Conservation (phyloP, 2,888 invertebrate genomes). For the Unio pictorum region DNA sequence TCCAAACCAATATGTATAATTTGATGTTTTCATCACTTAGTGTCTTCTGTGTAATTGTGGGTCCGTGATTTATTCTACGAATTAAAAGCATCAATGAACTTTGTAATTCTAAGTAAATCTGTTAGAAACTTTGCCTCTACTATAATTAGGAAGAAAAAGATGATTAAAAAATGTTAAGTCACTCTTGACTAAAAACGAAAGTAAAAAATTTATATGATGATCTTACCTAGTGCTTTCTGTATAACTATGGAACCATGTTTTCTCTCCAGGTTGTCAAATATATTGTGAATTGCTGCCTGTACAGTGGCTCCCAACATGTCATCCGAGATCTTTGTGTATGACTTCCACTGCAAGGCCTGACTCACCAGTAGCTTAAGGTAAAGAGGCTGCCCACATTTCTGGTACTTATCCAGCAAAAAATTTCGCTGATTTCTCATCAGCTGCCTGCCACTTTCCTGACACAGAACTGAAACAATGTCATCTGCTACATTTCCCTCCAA, state of each 20-base stretch:
- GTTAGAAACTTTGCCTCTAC: too few species aligned
- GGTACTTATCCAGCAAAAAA: slow-evolving; percentile 40
- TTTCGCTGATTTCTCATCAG: slow-evolving; percentile 49
- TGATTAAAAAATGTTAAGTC: too few species aligned
- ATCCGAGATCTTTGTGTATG: slow-evolving; percentile 38
- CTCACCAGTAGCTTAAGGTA: slow-evolving; percentile 54
- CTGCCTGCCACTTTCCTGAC: slow-evolving; percentile 25
- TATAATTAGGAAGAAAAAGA: too few species aligned
- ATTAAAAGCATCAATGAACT: too few species aligned
- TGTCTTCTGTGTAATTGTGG: too few species aligned
- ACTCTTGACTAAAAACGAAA: too few species aligned
- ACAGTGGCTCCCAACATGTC: slow-evolving; percentile 38
- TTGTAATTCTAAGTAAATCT: too few species aligned
- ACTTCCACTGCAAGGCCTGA: slow-evolving; percentile 54
- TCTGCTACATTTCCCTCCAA: slow-evolving; percentile 34
- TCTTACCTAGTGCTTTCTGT: slow-evolving; percentile 52
- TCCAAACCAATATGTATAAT: too few species aligned
- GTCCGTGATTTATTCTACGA: too few species aligned
- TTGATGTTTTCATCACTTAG: too few species aligned
- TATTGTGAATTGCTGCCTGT: slow-evolving; percentile 44
- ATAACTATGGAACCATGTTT: slow-evolving; percentile 52
- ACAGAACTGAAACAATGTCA: slow-evolving; percentile 35
- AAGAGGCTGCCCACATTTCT: slow-evolving; percentile 47
- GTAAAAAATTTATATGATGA: too few species aligned
- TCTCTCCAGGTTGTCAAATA: slow-evolving; percentile 52